Base-by-base conservation (phyloP, 1,140 invertebrate species). In the Tigriopus japonicus region DNA sequence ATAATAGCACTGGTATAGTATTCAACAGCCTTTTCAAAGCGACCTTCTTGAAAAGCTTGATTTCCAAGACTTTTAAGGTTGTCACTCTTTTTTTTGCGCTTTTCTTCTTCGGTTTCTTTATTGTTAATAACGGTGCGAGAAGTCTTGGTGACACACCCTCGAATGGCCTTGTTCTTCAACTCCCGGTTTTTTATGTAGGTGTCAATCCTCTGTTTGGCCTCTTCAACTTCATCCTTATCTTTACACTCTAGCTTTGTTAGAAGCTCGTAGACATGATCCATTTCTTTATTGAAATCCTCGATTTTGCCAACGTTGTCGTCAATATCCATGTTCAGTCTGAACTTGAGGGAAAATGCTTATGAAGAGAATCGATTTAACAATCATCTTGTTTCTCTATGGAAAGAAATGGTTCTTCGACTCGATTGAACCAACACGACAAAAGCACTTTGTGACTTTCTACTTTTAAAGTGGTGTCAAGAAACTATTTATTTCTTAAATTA, bases 1-100 rank as follows among this genome's bases (percentile, higher is more conserved):
- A 40, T 5, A 15, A 58, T 41, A 41, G 55, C 55, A 6, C 28
- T 41, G 14, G 55, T 58, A n/a, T 58, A 58, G 24, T 41, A 58
- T 43, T 58, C 55, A 3, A 28, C 15, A 14, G 55, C 55, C 23
- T n/a, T 58, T 19, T 21, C 14, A 42, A 41, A 58, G 10, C 35
- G n/a, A 5, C 17, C 15, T 10, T 17, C 17, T 14, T 41, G 24
- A 58, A 58, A 58, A 7, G 55, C 23, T 15, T 58, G 28, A 40
- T 58, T 58, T 1, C 55, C 55, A 3, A 6, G 55, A 14, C 14
- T 1, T 6, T 41, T 23, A 2, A 58, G 14, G 14, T 58, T 41
- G 14, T 58, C 41, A 42, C 28, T 42, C 14, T 21, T 49, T 49
- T 49, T 49, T 6, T 17, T 49, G 3, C n/a, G 21, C 45, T 9